Evolutionary conservation across 2,888 invertebrate species (phyloP).

Genomic region (Patella ulyssiponensis): DNA sequence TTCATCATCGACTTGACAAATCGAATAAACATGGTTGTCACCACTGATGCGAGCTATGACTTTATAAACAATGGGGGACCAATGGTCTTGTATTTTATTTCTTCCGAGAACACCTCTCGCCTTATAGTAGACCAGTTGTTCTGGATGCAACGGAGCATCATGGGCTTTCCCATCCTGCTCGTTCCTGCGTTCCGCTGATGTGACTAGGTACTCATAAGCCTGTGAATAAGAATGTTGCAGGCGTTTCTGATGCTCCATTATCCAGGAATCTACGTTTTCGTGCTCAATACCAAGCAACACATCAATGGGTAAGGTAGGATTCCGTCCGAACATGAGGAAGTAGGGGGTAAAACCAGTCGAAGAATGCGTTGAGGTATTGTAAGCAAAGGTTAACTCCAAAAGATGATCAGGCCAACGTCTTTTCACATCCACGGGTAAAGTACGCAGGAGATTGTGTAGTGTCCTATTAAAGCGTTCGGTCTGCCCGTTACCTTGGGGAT

Average conservation of each 20-base stretch:
- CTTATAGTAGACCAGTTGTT: conserved; percentile 17
- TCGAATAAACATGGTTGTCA: conserved; percentile 16
- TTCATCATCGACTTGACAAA: conserved; percentile 13
- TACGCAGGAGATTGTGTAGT: no score
- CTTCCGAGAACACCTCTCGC: conserved; percentile 14
- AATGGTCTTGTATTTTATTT: no score
- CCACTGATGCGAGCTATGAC: neutral
- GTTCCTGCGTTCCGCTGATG: neutral
- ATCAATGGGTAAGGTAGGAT: no score
- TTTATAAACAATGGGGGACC: conserved; percentile 2
- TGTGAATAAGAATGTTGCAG: neutral
- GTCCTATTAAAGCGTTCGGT: no score
- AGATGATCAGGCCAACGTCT: neutral
- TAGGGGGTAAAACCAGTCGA: conserved; percentile 25
- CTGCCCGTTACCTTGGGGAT: conserved; percentile 31
- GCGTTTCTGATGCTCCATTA: neutral
- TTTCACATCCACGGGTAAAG: conserved; percentile 14
- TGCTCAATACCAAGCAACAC: no score
- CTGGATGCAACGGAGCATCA: conserved; percentile 11
- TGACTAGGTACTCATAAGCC: neutral
- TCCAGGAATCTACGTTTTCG: neutral
- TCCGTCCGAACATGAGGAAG: conserved; percentile 28
- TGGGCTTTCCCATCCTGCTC: conserved; percentile 7
- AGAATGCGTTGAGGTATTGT: conserved; percentile 25
- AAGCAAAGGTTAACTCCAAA: conserved; percentile 15